Percentiles rank a stretch among this genome's conserved stretches.
Conservation (phyloP, 2,888 invertebrate genomes). For the Diarsia brunnea region DNA sequence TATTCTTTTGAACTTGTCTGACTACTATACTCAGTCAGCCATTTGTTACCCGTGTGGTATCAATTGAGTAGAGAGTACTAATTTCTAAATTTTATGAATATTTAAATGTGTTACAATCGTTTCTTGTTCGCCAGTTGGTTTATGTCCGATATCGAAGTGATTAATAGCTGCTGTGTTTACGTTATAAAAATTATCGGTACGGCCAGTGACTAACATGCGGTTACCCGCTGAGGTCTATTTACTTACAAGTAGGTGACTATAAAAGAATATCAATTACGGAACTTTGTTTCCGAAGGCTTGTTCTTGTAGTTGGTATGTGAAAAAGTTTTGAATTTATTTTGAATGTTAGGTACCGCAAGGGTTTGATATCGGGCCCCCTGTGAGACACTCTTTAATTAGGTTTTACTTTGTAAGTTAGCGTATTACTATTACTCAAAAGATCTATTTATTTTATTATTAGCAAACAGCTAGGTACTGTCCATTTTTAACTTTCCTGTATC, state of each 20-base stretch:
- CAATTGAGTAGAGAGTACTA: slow-evolving; percentile 49
- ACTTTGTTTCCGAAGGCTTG: slow-evolving; percentile 29
- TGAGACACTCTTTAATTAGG: neutral
- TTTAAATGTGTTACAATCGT: slow-evolving; percentile 41
- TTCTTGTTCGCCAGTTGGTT: slow-evolving; percentile 44
- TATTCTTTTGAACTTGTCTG: slow-evolving; percentile 84
- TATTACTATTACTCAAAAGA: no score
- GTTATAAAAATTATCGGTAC: slow-evolving; percentile 60
- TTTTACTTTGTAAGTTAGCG: neutral
- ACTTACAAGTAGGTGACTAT: slow-evolving; percentile 61
- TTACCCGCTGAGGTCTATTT: slow-evolving; percentile 66
- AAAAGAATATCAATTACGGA: slow-evolving; percentile 65
- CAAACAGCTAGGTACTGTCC: no score
- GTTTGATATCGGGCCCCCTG: neutral
- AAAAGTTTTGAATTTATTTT: slow-evolving; percentile 1
- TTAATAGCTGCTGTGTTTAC: slow-evolving; percentile 63
- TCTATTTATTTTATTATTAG: no score
- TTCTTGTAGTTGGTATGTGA: slow-evolving; percentile 19
- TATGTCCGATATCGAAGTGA: slow-evolving; percentile 46
- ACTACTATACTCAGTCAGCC: slow-evolving; percentile 71
- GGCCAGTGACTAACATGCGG: slow-evolving; percentile 69
- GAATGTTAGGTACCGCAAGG: neutral
- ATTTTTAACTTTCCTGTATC: neutral
- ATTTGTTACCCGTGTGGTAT: slow-evolving; percentile 60
- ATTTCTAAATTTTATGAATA: slow-evolving; percentile 60